These are phyloP conservation scores for Willisornis vidua DNA, from an alignment of 2,113 vertebrate species.

Conservation along the genomic window DNA sequence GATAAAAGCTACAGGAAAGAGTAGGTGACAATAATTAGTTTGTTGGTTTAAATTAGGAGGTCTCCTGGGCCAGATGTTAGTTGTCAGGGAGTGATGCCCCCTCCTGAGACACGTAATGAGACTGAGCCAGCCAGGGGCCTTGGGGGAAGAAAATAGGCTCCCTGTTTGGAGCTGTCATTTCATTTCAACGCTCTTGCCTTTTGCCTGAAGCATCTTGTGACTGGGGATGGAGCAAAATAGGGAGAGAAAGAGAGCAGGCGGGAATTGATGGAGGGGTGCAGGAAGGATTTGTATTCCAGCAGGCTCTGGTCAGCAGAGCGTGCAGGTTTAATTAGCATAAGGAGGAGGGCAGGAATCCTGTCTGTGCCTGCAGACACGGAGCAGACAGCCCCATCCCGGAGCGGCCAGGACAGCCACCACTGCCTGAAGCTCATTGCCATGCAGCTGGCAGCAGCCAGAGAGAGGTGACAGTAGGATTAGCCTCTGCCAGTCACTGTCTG, in stretches of 20 bases:
- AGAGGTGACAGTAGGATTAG: background rate
- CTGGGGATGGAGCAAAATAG: background rate
- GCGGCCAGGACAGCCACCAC: background rate
- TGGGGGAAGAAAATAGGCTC: background rate
- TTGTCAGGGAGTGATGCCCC: slow-evolving; percentile 66
- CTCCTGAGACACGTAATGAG: slow-evolving; percentile 75
- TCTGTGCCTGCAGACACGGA: background rate
- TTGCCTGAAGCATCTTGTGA: slow-evolving; percentile 25
- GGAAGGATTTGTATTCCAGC: slow-evolving; percentile 37
- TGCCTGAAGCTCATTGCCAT: background rate
- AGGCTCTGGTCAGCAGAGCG: background rate
- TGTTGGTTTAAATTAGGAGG: slow-evolving; percentile 74
- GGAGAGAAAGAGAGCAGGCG: background rate
- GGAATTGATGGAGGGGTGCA: background rate
- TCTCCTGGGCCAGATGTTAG: slow-evolving; percentile 76
- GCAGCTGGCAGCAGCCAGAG: background rate
- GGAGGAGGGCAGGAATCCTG: slow-evolving; percentile 8
- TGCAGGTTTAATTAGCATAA: slow-evolving; percentile 20
- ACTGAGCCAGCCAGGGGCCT: slow-evolving; percentile 29
- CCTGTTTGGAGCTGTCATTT: slow-evolving; percentile 15
- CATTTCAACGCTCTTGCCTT: background rate
- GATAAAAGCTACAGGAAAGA: slow-evolving; percentile 66
- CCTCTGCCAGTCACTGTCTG: background rate
- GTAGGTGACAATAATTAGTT: slow-evolving; percentile 75
- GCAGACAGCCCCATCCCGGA: background rate